Base-by-base conservation (phyloP, 2,797 vertebrate genomes). In the Gastrophryne carolinensis region DNA sequence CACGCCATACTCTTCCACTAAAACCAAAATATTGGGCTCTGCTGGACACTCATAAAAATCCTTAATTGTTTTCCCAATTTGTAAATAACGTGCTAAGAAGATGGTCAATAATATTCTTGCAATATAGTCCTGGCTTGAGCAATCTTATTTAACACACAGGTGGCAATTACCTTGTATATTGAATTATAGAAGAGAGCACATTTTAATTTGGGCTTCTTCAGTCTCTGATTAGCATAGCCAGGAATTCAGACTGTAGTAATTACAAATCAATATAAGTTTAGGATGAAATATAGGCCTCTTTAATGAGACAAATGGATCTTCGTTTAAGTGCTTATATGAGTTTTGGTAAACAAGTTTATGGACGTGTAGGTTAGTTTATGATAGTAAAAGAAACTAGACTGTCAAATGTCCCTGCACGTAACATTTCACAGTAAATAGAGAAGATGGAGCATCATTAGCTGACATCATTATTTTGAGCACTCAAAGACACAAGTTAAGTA, bases 201-300 rank as follows among this genome's bases (percentile, higher is more conserved):
- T 65, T 71, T 53, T 78, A 81, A 72, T 57, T 63, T 69, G 32
- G 49, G 72, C 70, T 67, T 81, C 69, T 73, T 79, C 26, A 34
- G 68, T 75, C 30, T 73, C 58, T 29, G 47, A 81, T 35, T 71
- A 77, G 78, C 47, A 70, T 78, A 80, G 60, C 75, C 50, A 73
- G 72, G 23, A 82, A 66, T 57, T 66, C 39, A 62, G 32, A 56
- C 79, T 35, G 39, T 62, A 30, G 21, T 34, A 81, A 80, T 63
- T 73, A 74, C 39, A 82, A 81, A 82, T 77, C 62, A 82, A 79
- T 2, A 73, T n/a, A 17, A 54, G 11, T 80, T 75, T 69, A 75
- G 79, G 63, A 75, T 79, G 53, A 82, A 82, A 65, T 79, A 73
- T 13, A 64, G 73, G 79, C 32, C 41, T 32, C 9, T 61, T 64